Percentiles rank a stretch among this genome's conserved stretches.
Conservation (phyloP, 1,140 invertebrate species). For the Aphidius gifuensis region DNA sequence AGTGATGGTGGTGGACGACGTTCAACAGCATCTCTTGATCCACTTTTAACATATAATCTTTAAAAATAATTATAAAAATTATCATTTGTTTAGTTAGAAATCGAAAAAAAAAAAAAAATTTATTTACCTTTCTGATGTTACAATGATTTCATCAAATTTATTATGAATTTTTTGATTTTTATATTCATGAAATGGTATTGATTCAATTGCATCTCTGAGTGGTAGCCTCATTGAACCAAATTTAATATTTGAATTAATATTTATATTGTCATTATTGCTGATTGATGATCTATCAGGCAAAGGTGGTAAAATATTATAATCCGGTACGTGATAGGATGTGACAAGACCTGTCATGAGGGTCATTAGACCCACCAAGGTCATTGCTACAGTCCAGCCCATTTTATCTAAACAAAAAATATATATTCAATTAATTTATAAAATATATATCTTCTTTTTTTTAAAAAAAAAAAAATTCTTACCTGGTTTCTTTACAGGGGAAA, state of each 20-base stretch:
- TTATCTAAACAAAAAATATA: slow-evolving; percentile 25
- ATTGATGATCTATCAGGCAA: slow-evolving; percentile 12
- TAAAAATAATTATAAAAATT: slow-evolving; percentile 22
- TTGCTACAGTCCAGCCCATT: slow-evolving; percentile 34
- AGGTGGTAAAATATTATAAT: slow-evolving; percentile 22
- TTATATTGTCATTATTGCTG: slow-evolving; percentile 24
- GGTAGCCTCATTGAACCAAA: slow-evolving; percentile 52
- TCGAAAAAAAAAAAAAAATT: slow-evolving; percentile 4
- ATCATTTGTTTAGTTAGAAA: background rate
- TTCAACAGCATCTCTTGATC: slow-evolving; percentile 68
- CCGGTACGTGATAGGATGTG: slow-evolving; percentile 33
- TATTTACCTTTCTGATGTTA: slow-evolving; percentile 39
- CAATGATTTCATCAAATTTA: slow-evolving; percentile 57
- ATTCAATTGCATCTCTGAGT: slow-evolving; percentile 56
- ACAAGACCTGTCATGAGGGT: slow-evolving; percentile 29
- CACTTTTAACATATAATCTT: slow-evolving; percentile 34
- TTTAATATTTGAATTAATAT: slow-evolving; percentile 25
- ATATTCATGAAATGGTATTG: slow-evolving; percentile 41
- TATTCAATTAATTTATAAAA: slow-evolving; percentile 7
- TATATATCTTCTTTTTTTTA: background rate
- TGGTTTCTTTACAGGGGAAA: too few species aligned
- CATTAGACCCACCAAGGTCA: slow-evolving; percentile 33
- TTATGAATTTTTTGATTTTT: slow-evolving; percentile 56
- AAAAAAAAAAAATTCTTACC: background rate
- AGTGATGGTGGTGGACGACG: slow-evolving; percentile 56